Conservation (phyloP, 2,888 invertebrate genomes). For the Trissolcus brochymenae region DNA sequence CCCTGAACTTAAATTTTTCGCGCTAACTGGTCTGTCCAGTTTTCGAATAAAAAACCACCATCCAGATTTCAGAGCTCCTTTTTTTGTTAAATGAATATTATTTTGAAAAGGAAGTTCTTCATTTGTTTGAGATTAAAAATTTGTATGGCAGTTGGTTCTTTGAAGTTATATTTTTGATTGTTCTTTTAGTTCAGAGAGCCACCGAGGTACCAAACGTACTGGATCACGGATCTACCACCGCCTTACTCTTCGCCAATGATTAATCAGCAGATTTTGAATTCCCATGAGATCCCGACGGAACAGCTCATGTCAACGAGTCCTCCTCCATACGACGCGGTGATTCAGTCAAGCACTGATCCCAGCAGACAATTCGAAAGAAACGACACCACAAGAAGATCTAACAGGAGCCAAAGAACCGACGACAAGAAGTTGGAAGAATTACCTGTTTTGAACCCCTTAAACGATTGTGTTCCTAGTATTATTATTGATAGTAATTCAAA, state of each 20-base stretch:
- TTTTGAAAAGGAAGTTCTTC: no score
- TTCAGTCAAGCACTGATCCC: conserved; percentile 24
- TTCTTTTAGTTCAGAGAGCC: conserved; percentile 59
- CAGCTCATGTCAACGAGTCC: conserved; percentile 45
- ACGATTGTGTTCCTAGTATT: conserved; percentile 5
- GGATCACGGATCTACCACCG: conserved; percentile 65
- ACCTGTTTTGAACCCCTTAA: conserved; percentile 2
- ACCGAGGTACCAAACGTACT: conserved; percentile 63
- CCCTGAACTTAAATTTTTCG: conserved; percentile 36
- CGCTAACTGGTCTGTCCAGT: conserved; percentile 34
- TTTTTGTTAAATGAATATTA: no score
- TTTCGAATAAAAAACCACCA: neutral
- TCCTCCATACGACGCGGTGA: conserved; percentile 62
- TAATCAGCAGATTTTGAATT: conserved; percentile 25
- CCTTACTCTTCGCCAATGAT: conserved; percentile 62
- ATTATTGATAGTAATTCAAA: conserved; percentile 9
- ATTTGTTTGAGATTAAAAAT: no score
- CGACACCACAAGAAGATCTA: conserved; percentile 13
- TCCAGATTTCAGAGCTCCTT: no score
- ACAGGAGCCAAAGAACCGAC: conserved; percentile 36
- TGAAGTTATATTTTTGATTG: conserved; percentile 10
- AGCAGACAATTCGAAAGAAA: conserved; percentile 27
- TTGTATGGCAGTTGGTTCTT: neutral
- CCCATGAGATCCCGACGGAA: neutral
- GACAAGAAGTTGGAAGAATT: conserved; percentile 24